Base-by-base conservation (phyloP, 1,140 invertebrate genomes). In the Brachionus plicatilis region DNA sequence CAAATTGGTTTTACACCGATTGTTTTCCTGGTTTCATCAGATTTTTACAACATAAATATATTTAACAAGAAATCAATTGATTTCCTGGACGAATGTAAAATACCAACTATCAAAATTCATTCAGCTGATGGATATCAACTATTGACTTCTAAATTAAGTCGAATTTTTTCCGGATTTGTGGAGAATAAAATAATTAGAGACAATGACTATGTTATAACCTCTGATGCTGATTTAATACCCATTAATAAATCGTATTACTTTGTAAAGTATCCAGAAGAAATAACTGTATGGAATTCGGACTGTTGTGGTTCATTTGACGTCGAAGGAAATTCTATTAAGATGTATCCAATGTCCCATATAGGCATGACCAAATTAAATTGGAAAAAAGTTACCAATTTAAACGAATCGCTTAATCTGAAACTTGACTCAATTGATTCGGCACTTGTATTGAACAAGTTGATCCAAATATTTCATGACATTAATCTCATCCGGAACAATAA, bases 261-360 rank as follows among this genome's bases (percentile, higher is more conserved):
- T 33, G 12, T 83, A 5, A 11, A 2, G 29, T 9, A 24, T 24
- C 12, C 9, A 7, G 60, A 47, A 12, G 17, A 27, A 17, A 45
- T 68, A 43, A 41, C n/a, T 3, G 24, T 83, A 1, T 70, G 33
- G 14, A 86, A 86, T 76, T 41, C 86, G 2, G 29, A 68, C 14
- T 86, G 86, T 56, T 86, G 86, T 60, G 53, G 65, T 47, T 43
- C 43, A 20, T 86, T 86, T 76, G 41, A 65, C 17, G 53, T 83
- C 14, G 60, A 80, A 60, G 45, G 53, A 20, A 33, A 17, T 33
- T 43, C 56, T 12, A 83, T 85, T 41, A 68, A 80, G 14, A 85
- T 85, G 85, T 76, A 85, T 45, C 86, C 86, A 24, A 68, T 86
- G 53, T 65, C 65, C 11, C 85, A 86, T 37, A 83, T 86, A 43